Evolutionary conservation across 1,140 invertebrate species (phyloP).

Genomic region (Propsilocerus akamusi): DNA sequence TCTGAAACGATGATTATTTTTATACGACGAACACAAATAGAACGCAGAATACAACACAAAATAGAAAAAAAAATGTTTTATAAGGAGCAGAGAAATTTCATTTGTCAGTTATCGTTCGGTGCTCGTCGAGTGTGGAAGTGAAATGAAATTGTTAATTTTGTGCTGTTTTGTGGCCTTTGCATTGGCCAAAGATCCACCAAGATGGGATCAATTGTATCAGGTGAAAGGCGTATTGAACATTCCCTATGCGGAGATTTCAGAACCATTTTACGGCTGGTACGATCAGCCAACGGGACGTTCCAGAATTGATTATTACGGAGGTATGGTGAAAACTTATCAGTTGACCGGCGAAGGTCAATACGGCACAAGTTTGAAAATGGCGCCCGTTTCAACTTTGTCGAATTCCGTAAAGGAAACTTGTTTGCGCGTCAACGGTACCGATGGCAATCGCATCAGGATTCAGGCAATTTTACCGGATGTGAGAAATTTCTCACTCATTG

Average conservation of each 20-base stretch:
- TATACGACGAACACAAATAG: too few species aligned
- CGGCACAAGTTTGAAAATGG: constrained; percentile 68
- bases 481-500: constrained; percentile 42
- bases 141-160: neutral
- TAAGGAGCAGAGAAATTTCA: too few species aligned
- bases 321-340: constrained; percentile 81
- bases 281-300: constrained; percentile 53
- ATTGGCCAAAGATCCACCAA: constrained; percentile 28
- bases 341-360: constrained; percentile 36
- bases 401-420: constrained; percentile 55
- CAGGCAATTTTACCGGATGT: constrained; percentile 74
- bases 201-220: constrained; percentile 49
- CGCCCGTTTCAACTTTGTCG: constrained; percentile 62
- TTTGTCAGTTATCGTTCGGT: too few species aligned
- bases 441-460: constrained; percentile 34
- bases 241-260: constrained; percentile 81
- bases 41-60: too few species aligned
- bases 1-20: too few species aligned
- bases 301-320: constrained; percentile 89
- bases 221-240: constrained; percentile 59
- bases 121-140: neutral
- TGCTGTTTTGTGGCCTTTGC: neutral
- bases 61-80: too few species aligned
- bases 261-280: constrained; percentile 78
- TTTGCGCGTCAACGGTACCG: constrained; percentile 66